Evolutionary conservation across 2,888 invertebrate genomes (phyloP).

Genomic region (Meganola albula): DNA sequence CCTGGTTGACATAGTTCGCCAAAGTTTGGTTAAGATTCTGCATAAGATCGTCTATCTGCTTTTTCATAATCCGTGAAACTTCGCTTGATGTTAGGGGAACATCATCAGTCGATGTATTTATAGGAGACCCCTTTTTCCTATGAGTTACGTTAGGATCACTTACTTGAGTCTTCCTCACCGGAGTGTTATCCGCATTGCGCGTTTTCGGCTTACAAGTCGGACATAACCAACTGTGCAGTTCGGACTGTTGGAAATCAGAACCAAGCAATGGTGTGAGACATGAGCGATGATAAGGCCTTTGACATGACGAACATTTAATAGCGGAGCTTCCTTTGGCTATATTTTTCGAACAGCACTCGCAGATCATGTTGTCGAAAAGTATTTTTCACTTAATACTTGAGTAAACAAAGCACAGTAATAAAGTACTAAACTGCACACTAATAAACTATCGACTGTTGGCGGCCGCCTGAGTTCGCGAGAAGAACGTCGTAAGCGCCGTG

Average conservation of each 20-base stretch:
- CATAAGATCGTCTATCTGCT: slow-evolving; percentile 1
- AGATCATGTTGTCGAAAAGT: neutral
- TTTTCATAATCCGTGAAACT: neutral
- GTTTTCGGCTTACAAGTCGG: neutral
- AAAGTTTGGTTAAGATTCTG: slow-evolving; percentile 2
- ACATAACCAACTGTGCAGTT: neutral
- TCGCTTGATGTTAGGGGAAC: slow-evolving; percentile 1
- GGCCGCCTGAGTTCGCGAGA: too few relatives aligned
- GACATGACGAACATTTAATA: neutral
- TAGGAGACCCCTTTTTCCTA: slow-evolving; percentile 1
- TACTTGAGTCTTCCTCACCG: neutral
- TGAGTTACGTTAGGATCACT: neutral
- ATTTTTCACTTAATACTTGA: too few relatives aligned
- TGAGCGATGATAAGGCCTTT: neutral
- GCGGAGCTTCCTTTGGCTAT: neutral
- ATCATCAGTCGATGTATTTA: neutral
- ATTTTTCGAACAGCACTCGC: neutral
- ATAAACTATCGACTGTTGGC: too few relatives aligned
- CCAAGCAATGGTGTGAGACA: neutral
- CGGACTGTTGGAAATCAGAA: neutral
- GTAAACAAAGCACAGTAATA: too few relatives aligned
- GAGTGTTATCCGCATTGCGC: slow-evolving; percentile 1
- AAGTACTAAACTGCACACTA: too few relatives aligned
- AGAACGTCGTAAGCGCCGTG: too few relatives aligned
- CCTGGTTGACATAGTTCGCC: slow-evolving; percentile 1